These are phyloP conservation scores for Camponotus fellah DNA, from an alignment of 2,888 invertebrate species.

Conservation along the genomic window DNA sequence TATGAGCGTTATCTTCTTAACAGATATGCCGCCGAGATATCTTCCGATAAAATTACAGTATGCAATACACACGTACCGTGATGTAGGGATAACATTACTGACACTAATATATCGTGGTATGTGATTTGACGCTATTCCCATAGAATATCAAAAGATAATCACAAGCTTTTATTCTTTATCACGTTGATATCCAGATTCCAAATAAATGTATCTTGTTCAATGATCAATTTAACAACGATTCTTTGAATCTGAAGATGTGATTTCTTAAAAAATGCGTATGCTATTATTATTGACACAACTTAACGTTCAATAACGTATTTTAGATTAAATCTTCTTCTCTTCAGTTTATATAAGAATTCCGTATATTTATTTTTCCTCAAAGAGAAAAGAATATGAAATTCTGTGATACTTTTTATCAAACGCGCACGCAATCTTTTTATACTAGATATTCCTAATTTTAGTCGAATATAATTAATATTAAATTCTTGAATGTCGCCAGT, in stretches of 20 bases:
- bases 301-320: not conserved
- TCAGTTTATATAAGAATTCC: not conserved
- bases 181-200: not conserved
- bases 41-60: constrained; percentile 78
- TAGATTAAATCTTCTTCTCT: not conserved
- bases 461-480: not conserved
- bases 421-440: not conserved
- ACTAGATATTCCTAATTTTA: not conserved
- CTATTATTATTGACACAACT: not conserved
- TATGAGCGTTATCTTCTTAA: constrained; percentile 78
- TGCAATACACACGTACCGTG: constrained; percentile 58
- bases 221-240: not conserved
- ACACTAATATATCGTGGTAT: constrained; percentile 16
- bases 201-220: not conserved
- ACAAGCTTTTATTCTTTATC: not conserved
- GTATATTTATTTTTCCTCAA: not conserved
- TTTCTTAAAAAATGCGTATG: not conserved
- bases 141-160: not conserved
- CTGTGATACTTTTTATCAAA: not conserved
- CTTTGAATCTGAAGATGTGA: not conserved
- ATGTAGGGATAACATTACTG: constrained; percentile 52
- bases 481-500: too few species aligned
- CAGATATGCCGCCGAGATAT: constrained; percentile 81
- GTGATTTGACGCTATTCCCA: not conserved
- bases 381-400: not conserved